A percentile compares a stretch with the other conserved stretches of the same genome.
Evolutionary conservation across 2,113 vertebrate species (phyloP).

Genomic region (Gallinago paraguaiae): DNA sequence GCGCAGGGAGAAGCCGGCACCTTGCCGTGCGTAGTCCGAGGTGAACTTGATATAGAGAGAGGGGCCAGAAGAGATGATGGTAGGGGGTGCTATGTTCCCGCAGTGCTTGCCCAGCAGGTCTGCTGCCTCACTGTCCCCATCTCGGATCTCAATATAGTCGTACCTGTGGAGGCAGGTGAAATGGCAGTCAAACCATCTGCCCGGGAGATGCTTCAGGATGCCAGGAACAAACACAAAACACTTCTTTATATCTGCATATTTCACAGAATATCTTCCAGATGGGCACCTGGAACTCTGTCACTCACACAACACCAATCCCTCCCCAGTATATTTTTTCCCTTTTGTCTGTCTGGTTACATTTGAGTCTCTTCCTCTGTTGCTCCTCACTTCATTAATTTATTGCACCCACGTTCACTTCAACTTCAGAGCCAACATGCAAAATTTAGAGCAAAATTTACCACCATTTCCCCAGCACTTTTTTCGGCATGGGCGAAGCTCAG

Average conservation of each 20-base stretch:
- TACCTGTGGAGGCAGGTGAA: slow-evolving; percentile 80
- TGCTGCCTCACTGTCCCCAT: slow-evolving; percentile 87
- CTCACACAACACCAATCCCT: neutral
- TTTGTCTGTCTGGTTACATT: neutral
- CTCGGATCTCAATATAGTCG: slow-evolving; percentile 96
- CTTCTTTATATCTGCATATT: neutral
- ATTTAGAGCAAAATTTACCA: neutral
- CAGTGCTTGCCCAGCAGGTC: slow-evolving; percentile 96
- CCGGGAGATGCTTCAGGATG: neutral
- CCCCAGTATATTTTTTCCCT: neutral
- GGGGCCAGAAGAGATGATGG: slow-evolving; percentile 94
- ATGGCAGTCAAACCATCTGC: neutral
- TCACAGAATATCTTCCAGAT: neutral
- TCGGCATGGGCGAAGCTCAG: neutral
- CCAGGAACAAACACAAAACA: neutral
- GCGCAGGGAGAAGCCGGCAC: slow-evolving; percentile 95
- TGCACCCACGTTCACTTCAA: neutral
- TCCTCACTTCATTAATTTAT: neutral
- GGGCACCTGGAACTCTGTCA: neutral
- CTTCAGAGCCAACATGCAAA: neutral
- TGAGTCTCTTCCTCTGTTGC: neutral
- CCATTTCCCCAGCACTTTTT: neutral
- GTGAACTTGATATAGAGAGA: slow-evolving; percentile 94
- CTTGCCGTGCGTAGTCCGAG: slow-evolving; percentile 96
- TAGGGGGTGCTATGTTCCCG: slow-evolving; percentile 94